Evolutionary conservation across 92 coral and sea anemone genomes (phyloP).

Genomic region (Pocillopora grandis): DNA sequence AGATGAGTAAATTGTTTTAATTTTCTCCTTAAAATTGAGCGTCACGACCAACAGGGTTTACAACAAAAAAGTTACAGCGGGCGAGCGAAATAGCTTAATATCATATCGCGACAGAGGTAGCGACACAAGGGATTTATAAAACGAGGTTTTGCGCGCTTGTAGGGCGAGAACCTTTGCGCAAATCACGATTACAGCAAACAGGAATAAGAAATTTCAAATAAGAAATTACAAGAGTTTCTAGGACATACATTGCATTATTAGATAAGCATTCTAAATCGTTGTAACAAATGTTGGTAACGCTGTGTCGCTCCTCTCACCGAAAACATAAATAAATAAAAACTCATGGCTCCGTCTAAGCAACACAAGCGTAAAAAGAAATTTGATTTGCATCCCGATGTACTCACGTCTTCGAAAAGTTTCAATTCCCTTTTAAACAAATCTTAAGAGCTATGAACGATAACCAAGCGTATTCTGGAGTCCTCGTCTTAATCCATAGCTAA

Average conservation of each 20-base stretch:
- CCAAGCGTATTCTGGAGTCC: conserved; percentile 30
- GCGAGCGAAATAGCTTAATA: neutral
- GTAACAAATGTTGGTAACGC: conserved; percentile 36
- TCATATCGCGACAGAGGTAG: neutral
- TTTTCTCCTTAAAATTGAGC: neutral
- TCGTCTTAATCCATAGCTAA: conserved; percentile 19
- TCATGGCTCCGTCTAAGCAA: conserved; percentile 37
- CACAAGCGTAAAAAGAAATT: conserved; percentile 29
- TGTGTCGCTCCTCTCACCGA: conserved; percentile 11
- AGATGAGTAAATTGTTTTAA: neutral
- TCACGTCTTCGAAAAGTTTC: neutral
- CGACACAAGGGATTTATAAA: neutral
- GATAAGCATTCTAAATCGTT: conserved; percentile 12
- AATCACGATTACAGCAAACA: neutral
- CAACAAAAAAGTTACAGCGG: conserved; percentile 4
- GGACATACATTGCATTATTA: neutral
- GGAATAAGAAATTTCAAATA: neutral
- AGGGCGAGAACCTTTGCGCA: neutral
- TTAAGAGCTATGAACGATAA: conserved; percentile 12
- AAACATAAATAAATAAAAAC: conserved; percentile 44
- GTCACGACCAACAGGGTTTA: neutral
- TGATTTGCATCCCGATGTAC: conserved; percentile 18
- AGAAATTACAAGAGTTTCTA: neutral
- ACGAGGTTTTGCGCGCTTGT: neutral
- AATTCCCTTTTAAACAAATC: conserved; percentile 9